These are phyloP conservation scores for Drosophila triauraria DNA, from an alignment of 1,140 invertebrate genomes.

Conservation along the genomic window DNA sequence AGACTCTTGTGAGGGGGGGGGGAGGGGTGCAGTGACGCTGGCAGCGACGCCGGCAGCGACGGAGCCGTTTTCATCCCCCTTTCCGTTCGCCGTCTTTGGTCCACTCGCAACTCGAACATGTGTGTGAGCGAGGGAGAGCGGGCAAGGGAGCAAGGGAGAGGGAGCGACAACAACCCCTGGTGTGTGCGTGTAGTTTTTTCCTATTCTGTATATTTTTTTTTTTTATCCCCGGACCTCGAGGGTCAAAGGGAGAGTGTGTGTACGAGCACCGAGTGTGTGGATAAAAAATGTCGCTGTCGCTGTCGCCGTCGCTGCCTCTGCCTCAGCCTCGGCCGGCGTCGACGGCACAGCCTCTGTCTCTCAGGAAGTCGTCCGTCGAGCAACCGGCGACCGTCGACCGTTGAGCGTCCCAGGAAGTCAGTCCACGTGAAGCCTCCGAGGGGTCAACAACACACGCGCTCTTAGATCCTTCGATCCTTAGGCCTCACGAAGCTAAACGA, in stretches of 20 bases:
- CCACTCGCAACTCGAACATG: conserved; percentile 71
- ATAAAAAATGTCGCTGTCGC: conserved; percentile 39
- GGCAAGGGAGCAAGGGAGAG: background rate
- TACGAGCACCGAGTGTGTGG: conserved; percentile 1
- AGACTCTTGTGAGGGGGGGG: no score
- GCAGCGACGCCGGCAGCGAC: conserved; percentile 28
- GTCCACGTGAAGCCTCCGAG: conserved; percentile 85
- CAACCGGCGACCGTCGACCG: conserved; percentile 36
- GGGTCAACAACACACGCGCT: conserved; percentile 84
- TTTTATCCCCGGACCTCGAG: conserved; percentile 35
- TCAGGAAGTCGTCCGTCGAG: conserved; percentile 20
- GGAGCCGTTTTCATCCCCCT: conserved; percentile 72
- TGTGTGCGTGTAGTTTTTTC: conserved; percentile 55
- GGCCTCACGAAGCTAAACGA: conserved; percentile 19
- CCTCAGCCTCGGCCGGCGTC: conserved; percentile 34
- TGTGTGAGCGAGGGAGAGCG: conserved; percentile 6
- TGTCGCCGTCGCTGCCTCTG: conserved; percentile 15
- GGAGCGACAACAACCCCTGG: conserved; percentile 60
- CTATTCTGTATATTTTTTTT: conserved; percentile 8
- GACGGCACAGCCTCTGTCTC: conserved; percentile 64
- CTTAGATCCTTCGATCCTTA: conserved; percentile 34
- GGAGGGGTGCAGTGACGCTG: conserved; percentile 8
- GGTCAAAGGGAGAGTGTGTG: conserved; percentile 26
- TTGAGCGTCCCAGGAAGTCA: conserved; percentile 83
- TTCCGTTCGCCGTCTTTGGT: conserved; percentile 19